phyloP scores from a whole-genome alignment of 2,113 vertebrate species.

The Turnix velox region DNA sequence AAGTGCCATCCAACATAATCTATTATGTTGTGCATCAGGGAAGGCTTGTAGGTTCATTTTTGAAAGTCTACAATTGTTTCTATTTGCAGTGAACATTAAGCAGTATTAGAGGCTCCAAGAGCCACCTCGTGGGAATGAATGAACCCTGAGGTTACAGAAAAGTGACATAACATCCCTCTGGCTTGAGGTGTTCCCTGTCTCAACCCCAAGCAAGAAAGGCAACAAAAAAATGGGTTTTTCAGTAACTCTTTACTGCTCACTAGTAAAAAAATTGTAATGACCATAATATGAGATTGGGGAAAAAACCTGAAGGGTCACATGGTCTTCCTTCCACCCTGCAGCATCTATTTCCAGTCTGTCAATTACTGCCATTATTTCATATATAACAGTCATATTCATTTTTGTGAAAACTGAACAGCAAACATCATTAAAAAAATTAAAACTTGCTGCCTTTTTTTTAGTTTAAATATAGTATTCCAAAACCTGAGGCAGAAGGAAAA shows the following conservation, averaged over 20 bases:
- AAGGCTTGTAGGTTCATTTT: neutral
- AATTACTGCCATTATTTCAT: neutral
- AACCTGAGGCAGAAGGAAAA: neutral
- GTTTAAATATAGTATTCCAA: neutral
- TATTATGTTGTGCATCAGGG: neutral
- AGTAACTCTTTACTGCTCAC: neutral
- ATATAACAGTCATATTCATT: neutral
- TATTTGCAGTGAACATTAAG: neutral
- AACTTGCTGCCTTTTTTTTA: neutral
- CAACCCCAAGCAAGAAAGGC: neutral
- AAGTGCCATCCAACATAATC: rapidly evolving
- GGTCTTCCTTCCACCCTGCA: neutral
- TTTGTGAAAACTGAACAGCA: neutral
- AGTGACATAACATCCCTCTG: neutral
- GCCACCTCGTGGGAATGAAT: neutral
- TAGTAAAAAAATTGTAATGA: neutral
- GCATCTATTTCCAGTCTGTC: neutral
- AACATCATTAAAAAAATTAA: neutral
- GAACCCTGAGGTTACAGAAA: neutral
- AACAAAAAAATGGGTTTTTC: neutral
- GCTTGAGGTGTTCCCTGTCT: neutral
- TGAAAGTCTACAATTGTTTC: neutral
- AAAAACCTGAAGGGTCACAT: neutral
- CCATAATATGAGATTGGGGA: neutral
- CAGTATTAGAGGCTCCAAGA: neutral